Evolutionary conservation across 1,140 invertebrate genomes (phyloP), one percentile per base, ranked within the genome.

Genomic region (Batillaria attramentaria): DNA sequence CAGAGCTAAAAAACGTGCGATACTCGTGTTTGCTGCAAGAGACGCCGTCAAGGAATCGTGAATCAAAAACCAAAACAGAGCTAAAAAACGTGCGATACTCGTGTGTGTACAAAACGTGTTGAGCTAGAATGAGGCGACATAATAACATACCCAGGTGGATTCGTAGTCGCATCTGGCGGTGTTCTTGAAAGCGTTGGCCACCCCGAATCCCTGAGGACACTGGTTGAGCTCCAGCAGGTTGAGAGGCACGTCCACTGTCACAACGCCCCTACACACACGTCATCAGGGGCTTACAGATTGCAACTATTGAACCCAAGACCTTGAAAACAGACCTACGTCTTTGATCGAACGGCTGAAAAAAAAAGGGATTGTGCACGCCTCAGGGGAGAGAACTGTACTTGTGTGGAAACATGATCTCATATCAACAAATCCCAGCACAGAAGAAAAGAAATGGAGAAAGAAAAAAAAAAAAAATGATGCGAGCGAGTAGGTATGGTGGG

Each of bases 201-300:
- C 93, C 85, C 95, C 95, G 90, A 95, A 97, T 89, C 88, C 82
- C 75, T 96, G 95, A 50, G 97, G 95, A 89, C 98, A 99, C 91
- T 99, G 97, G 90, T 98, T 98, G 31, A 99, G 95, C 90, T 99
- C 97, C 84, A 99, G 91, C 85, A 96, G 94, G 88, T 95, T 88
- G 81, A 99, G 92, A 87, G 96, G 94, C 94, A 99, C 96, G 43
- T 96, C 96, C 18, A 99, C 97, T 79, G 95, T 94, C n/a, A 98
- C 96, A 79, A 96, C 95, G 83, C 98, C 98, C 90, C 97, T 98
- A 92, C 46, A 50, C 46, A 50, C 46, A 50, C 46, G 24, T 24
- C 13, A 24, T 13, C 46, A 50, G 46, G 24, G 46, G 46, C 24
- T 13, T 24, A 50, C 13, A 50, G 13, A 50, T 13, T 13, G 24